Conservation (phyloP, 2,888 invertebrate genomes). For the Prosopocoilus inquinatus region DNA sequence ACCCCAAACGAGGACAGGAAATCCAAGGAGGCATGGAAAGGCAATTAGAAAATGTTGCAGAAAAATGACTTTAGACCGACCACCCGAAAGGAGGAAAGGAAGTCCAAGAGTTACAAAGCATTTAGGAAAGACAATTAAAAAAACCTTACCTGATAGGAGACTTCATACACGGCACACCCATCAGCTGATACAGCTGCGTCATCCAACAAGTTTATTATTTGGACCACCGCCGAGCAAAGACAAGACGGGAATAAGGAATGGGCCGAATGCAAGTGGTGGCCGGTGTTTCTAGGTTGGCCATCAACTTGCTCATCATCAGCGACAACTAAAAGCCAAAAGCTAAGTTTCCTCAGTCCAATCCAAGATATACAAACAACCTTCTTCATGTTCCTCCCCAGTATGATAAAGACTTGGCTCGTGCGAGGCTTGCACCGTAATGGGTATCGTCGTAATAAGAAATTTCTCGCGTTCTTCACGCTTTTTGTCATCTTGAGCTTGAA, state of each 20-base stretch:
- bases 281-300: slow-evolving; percentile 68
- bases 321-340: slow-evolving; percentile 20
- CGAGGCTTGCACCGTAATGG: slow-evolving; percentile 92
- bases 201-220: slow-evolving; percentile 90
- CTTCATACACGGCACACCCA: slow-evolving; percentile 95
- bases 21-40: no score
- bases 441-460: slow-evolving; percentile 93
- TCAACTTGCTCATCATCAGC: slow-evolving; percentile 59
- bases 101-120: neutral
- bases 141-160: slow-evolving; percentile 88
- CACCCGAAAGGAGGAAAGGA: neutral
- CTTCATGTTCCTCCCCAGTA: slow-evolving; percentile 81
- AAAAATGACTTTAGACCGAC: neutral
- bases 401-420: slow-evolving; percentile 92
- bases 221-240: slow-evolving; percentile 92
- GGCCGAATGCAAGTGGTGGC: slow-evolving; percentile 86
- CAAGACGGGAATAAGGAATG: slow-evolving; percentile 96
- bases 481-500: slow-evolving; percentile 95
- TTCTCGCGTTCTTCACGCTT: slow-evolving; percentile 92
- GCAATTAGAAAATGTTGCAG: no score
- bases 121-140: neutral
- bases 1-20: no score
- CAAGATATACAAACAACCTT: slow-evolving; percentile 55
- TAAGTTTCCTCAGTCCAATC: neutral
- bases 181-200: slow-evolving; percentile 94